A percentile compares a stretch with the other conserved stretches of the same genome.
phyloP scores from a whole-genome alignment of 1,140 invertebrate genomes.

The Metaphire vulgaris region DNA sequence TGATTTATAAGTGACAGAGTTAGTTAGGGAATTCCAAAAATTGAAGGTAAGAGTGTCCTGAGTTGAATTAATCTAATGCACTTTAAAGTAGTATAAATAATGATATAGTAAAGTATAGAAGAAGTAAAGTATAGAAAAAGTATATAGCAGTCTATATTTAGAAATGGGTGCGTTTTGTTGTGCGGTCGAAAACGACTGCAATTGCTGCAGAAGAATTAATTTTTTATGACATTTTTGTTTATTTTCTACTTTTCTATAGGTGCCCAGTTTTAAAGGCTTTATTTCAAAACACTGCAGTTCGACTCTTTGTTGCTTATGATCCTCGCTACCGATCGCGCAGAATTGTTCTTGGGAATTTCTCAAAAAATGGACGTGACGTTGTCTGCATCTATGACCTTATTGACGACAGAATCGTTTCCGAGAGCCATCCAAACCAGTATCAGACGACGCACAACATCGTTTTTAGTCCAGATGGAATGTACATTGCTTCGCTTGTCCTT shows the following conservation, averaged over 20 bases:
- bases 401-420: slow-evolving; percentile 10
- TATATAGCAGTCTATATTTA: too few relatives aligned
- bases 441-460: slow-evolving; percentile 32
- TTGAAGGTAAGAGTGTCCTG: too few relatives aligned
- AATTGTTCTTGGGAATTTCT: slow-evolving; percentile 27
- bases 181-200: too few relatives aligned
- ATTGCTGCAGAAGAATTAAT: too few relatives aligned
- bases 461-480: slow-evolving; percentile 28
- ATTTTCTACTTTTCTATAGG: neutral
- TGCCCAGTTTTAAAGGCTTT: slow-evolving; percentile 21
- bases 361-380: slow-evolving; percentile 18
- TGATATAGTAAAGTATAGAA: too few relatives aligned
- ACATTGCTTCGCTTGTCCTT: slow-evolving; percentile 28
- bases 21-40: too few relatives aligned
- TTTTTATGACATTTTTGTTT: neutral
- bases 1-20: too few relatives aligned
- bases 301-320: slow-evolving; percentile 28
- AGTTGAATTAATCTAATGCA: too few relatives aligned
- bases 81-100: too few relatives aligned
- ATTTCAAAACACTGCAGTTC: slow-evolving; percentile 24
- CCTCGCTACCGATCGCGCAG: slow-evolving; percentile 21
- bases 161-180: too few relatives aligned
- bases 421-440: slow-evolving; percentile 18
- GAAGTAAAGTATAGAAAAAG: too few relatives aligned
- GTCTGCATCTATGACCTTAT: slow-evolving; percentile 27